Percentiles rank a stretch among this genome's conserved stretches.
Conservation (phyloP, 2,888 invertebrate species). For the Urechis unicinctus region DNA sequence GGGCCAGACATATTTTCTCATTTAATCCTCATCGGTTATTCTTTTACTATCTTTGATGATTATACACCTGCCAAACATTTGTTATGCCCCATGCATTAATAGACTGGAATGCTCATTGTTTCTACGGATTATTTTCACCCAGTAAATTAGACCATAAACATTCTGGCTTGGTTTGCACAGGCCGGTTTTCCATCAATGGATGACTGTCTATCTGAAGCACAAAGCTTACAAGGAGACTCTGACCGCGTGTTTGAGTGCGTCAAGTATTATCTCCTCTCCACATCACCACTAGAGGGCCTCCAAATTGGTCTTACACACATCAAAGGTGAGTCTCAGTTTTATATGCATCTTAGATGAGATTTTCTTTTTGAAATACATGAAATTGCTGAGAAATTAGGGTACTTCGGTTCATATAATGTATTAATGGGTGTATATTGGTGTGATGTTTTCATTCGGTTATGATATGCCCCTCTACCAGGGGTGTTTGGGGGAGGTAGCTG, state of each 20-base stretch:
- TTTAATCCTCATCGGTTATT: background rate
- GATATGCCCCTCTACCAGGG: no score
- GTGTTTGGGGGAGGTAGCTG: slow-evolving; percentile 19
- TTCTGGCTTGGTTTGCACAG: slow-evolving; percentile 19
- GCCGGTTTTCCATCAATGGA: slow-evolving; percentile 41
- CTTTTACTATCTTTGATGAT: no score
- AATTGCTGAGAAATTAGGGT: no score
- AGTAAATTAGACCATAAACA: no score
- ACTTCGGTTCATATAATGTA: no score
- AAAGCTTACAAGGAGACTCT: slow-evolving; percentile 21
- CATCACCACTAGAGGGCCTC: slow-evolving; percentile 36
- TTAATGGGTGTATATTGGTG: no score
- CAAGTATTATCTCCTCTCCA: slow-evolving; percentile 40
- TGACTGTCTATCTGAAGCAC: slow-evolving; percentile 36
- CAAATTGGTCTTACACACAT: slow-evolving; percentile 37
- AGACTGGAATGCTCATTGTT: no score
- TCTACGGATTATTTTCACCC: no score
- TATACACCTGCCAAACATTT: no score
- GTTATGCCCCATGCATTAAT: no score
- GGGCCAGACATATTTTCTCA: background rate
- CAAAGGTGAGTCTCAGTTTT: slow-evolving; percentile 30
- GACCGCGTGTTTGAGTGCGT: slow-evolving; percentile 28
- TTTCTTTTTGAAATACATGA: background rate
- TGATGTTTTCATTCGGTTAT: no score
- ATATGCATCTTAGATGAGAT: background rate